A percentile compares a stretch with the other conserved stretches of the same genome.
These are phyloP conservation scores for Pseudomugil gertrudae DNA, from an alignment of 2,797 vertebrate species.

Conservation along the genomic window DNA sequence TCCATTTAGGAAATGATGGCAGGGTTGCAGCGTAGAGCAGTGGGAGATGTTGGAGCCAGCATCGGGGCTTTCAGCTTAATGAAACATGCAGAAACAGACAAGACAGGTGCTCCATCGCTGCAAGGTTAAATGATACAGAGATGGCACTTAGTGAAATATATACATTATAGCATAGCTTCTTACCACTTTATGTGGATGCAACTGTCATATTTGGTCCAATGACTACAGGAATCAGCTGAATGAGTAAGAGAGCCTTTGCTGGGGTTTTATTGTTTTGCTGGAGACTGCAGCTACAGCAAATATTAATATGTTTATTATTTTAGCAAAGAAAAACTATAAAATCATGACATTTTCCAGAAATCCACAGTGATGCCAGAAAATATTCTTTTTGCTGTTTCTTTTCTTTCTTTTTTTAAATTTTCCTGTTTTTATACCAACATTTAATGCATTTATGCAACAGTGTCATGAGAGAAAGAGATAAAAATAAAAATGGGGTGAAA, in stretches of 20 bases:
- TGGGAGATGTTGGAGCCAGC: conserved; percentile 10
- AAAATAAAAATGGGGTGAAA: neutral
- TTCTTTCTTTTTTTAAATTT: neutral
- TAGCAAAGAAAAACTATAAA: too few relatives aligned
- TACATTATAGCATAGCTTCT: neutral
- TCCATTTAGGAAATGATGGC: conserved; percentile 47
- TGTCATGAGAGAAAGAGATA: neutral
- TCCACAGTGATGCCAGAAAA: neutral
- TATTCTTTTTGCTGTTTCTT: too few relatives aligned
- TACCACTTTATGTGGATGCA: neutral
- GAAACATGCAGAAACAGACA: conserved; percentile 29
- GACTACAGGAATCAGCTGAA: neutral
- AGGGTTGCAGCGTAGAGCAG: conserved; percentile 11
- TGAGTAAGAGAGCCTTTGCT: neutral
- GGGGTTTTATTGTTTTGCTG: neutral
- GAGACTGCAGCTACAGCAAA: neutral
- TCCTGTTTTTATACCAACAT: neutral
- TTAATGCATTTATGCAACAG: neutral
- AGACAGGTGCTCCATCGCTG: conserved; percentile 8
- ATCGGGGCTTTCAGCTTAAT: conserved; percentile 65
- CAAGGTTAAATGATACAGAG: conserved; percentile 28
- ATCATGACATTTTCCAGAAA: too few relatives aligned
- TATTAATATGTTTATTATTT: neutral
- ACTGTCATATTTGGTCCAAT: neutral
- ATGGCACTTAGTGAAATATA: conserved; percentile 3